A percentile compares a stretch with the other conserved stretches of the same genome.
These are phyloP conservation scores for Lasioglossum baleicum DNA, from an alignment of 1,140 invertebrate species.

Conservation along the genomic window DNA sequence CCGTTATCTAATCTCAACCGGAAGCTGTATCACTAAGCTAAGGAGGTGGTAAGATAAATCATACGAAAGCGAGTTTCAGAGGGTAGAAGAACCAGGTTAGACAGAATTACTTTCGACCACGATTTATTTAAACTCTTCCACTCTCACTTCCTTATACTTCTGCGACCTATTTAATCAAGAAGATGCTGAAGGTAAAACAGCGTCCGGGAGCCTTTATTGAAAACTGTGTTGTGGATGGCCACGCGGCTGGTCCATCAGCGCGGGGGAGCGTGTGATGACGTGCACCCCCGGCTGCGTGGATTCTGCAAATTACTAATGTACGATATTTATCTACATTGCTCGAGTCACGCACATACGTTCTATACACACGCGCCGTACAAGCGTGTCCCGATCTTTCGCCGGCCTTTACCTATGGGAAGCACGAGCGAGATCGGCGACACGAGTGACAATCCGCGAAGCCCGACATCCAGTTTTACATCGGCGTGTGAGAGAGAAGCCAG, in stretches of 20 bases:
- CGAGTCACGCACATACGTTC: slow-evolving; percentile 52
- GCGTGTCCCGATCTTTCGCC: slow-evolving; percentile 24
- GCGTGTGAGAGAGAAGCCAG: no score
- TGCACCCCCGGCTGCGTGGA: not conserved
- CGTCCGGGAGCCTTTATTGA: slow-evolving; percentile 36
- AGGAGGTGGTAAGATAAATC: slow-evolving; percentile 7
- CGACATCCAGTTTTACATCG: not conserved
- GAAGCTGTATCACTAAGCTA: slow-evolving; percentile 22
- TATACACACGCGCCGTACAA: slow-evolving; percentile 56
- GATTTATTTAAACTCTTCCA: slow-evolving; percentile 57
- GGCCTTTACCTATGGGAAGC: slow-evolving; percentile 37
- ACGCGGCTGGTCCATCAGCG: not conserved
- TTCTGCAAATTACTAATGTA: slow-evolving; percentile 51
- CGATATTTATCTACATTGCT: slow-evolving; percentile 64
- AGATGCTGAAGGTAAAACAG: slow-evolving; percentile 38
- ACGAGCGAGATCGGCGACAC: slow-evolving; percentile 13
- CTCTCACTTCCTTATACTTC: slow-evolving; percentile 33
- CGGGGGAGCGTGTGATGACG: no score
- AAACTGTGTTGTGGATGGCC: slow-evolving; percentile 4
- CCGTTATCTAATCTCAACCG: slow-evolving; percentile 50
- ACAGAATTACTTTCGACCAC: slow-evolving; percentile 43
- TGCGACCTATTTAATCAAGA: slow-evolving; percentile 53
- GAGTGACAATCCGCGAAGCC: slow-evolving; percentile 24
- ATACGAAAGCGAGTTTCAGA: not conserved
- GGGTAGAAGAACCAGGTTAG: slow-evolving; percentile 6